Conservation (phyloP, 2,113 vertebrate species). For the Myotis lucifugus region DNA sequence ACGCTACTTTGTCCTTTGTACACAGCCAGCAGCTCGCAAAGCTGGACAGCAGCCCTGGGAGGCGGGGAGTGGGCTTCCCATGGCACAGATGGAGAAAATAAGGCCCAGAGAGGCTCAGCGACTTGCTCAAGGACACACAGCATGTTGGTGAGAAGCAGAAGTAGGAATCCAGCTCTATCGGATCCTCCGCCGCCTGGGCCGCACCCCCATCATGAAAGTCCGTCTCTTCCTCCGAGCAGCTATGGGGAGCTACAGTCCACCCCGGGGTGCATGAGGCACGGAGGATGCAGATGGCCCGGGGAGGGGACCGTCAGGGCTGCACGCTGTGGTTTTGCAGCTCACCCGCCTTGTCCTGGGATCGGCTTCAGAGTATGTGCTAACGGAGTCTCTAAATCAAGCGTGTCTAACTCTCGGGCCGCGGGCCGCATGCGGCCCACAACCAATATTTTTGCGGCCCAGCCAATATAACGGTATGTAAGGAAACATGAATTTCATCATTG, state of each 20-base stretch:
- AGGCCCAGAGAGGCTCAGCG: background rate
- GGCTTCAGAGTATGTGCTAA: background rate
- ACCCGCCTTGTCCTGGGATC: background rate
- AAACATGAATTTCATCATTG: no score
- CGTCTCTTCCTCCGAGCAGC: background rate
- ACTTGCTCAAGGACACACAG: background rate
- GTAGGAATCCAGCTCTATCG: background rate
- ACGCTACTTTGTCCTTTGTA: background rate
- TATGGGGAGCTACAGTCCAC: background rate
- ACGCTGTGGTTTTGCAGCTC: background rate
- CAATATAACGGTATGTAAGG: no score
- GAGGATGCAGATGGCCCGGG: background rate
- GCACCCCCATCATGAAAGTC: background rate
- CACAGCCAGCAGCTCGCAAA: fast-evolving
- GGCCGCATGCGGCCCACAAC: no score
- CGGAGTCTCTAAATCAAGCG: background rate
- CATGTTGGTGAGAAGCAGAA: background rate
- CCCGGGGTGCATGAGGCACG: background rate
- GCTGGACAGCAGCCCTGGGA: background rate
- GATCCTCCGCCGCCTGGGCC: no score
- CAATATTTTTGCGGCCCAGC: no score
- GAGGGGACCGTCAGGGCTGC: background rate
- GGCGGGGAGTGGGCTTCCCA: background rate
- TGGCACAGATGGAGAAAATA: background rate
- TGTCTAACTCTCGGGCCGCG: no score